These are phyloP conservation scores for Botia almorhae DNA, from an alignment of 2,797 vertebrate species.

Conservation along the genomic window DNA sequence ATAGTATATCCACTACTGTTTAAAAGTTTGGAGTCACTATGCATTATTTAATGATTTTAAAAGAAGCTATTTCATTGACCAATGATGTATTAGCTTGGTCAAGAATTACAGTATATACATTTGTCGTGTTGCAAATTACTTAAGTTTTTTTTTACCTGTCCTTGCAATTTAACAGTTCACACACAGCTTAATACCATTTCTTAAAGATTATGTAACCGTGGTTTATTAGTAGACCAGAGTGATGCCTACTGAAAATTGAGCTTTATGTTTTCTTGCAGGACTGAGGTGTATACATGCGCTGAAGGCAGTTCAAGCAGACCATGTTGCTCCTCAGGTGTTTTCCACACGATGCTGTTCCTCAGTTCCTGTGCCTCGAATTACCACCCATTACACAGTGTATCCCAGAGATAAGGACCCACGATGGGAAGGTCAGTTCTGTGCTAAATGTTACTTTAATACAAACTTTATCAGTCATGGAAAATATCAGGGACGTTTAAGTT, in stretches of 20 bases:
- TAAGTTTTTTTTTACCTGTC: too few species aligned
- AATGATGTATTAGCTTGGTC: background rate
- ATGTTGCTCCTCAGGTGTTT: conserved; percentile 68
- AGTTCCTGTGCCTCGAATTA: conserved; percentile 82
- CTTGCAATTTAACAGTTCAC: too few species aligned
- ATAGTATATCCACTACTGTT: too few species aligned
- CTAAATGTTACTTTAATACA: background rate
- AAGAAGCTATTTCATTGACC: background rate
- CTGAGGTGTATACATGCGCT: conserved; percentile 81
- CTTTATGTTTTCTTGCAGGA: conserved; percentile 71
- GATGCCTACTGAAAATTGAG: background rate
- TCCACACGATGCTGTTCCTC: conserved; percentile 72
- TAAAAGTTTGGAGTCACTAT: background rate
- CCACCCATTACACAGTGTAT: conserved; percentile 92
- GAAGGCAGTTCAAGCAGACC: conserved; percentile 74
- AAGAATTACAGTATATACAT: background rate
- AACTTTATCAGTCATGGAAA: background rate
- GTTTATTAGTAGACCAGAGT: background rate
- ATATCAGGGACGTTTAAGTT: background rate
- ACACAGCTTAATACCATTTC: background rate
- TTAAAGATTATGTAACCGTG: background rate
- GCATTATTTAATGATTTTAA: background rate
- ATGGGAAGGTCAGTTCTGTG: conserved; percentile 87
- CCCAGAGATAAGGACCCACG: conserved; percentile 90
- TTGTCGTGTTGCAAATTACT: background rate